Evolutionary conservation across 2,113 vertebrate genomes (phyloP), one percentile per base, ranked within the genome.

Genomic region (Pelusios castaneus): DNA sequence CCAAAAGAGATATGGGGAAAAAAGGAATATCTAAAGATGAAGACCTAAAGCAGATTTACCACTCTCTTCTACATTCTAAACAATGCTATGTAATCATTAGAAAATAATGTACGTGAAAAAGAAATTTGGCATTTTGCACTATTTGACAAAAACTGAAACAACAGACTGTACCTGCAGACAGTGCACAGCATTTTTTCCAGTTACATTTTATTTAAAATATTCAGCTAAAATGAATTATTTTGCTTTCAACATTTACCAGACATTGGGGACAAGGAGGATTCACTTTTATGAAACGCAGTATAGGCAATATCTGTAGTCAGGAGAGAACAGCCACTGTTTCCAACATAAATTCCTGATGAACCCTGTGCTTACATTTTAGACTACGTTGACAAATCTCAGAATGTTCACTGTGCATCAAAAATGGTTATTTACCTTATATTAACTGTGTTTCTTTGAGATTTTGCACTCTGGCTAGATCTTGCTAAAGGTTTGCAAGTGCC

Each of bases 31-130:
- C 54, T 9, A 16, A 21, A 14, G 10, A 41, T 1, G 2, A 88
- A 82, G 1, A 6, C 47, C 54, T 49, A 6, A 84, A 79, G 60
- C 1, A 0, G 2, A 17, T 6, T 12, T 5, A 4, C 25, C 5
- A 5, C 6, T 34, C 78, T 41, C 58, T n/a, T 51, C 9, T 78
- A 16, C 29, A 60, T 87, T 52, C 81, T 16, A 80, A 63, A 9
- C 85, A 80, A 27, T 38, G 1, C 8, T 13, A 84, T 82, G 51
- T 12, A 8, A 51, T 70, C 9, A 34, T 41, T 45, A 55, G 29
- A 45, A 34, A 77, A 45, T 52, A 41, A 52, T 86, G 87, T 34
- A 89, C 54, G 41, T 47, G 19, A 3, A 41, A 86, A 19, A 45
- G 2, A 58, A 84, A 73, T 2, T 47, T 0, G 77, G 8, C 41